phyloP scores from a whole-genome alignment of 2,113 vertebrate genomes.

The human region GRCh38 chr3:9729001-9729500 shows the following conservation, averaged over 20 bases:
- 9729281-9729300: neutral
- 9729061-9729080: neutral
- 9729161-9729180: neutral
- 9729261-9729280: neutral
- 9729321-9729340: neutral
- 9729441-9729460: neutral
- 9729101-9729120: neutral
- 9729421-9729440: neutral
- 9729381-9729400: neutral
- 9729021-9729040: neutral
- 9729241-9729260: neutral
- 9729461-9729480: neutral
- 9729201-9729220: neutral
- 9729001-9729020: neutral
- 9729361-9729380: neutral
- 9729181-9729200: neutral
- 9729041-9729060: neutral
- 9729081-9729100: neutral
- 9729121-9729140: neutral
- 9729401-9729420: neutral
- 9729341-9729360: neutral
- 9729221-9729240: neutral
- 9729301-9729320: neutral
- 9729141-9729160: neutral
- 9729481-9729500: constrained; percentile 21